Evolutionary conservation across 2,113 vertebrate genomes (phyloP), one percentile per base, ranked within the genome.

Genomic region (Megaceryle torquata): DNA sequence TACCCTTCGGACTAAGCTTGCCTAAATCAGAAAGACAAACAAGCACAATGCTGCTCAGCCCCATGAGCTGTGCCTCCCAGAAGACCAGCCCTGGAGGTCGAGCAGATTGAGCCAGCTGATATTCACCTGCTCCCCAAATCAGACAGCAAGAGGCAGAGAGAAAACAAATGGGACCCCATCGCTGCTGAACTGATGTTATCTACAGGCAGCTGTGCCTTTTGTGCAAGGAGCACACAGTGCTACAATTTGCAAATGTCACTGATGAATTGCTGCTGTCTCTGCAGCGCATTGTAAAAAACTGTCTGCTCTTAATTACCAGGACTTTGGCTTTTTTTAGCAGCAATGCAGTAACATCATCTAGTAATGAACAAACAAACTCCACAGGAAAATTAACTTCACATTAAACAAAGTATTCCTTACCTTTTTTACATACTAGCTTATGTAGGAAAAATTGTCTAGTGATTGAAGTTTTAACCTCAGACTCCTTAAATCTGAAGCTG

Each of bases 141-240:
- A 95, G 89, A 92, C 37, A 93, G 82, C 60, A 68, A 94, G 94
- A 76, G 85, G 80, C 84, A 86, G 76, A 72, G 61, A 56, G 76
- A 89, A 94, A 96, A 93, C 88, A 97, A 97, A 97, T 89, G 91
- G 68, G 88, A 97, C 50, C 63, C 67, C 53, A 44, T 91, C 1
- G 2, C 76, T 93, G 94, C 86, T 87, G 92, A 97, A 92, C 81
- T 97, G 95, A 96, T 97, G 95, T 95, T 97, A 97, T 97, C 89
- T 93, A 81, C 39, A 78, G 80, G 84, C 96, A 96, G 97, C 97
- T 96, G 96, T 97, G 95, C 75, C 95, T 97, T 97, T 95, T 97
- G 95, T 97, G 86, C 60, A 46, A 39, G 74, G 33, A 93, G 80
- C 63, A 79, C 86, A 93, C 88, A 97, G 92, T 79, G 83, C 72